Percentiles rank a stretch among this genome's conserved stretches.
Conservation (phyloP, 2,113 vertebrate genomes). For the Todiramphus saurophagus region DNA sequence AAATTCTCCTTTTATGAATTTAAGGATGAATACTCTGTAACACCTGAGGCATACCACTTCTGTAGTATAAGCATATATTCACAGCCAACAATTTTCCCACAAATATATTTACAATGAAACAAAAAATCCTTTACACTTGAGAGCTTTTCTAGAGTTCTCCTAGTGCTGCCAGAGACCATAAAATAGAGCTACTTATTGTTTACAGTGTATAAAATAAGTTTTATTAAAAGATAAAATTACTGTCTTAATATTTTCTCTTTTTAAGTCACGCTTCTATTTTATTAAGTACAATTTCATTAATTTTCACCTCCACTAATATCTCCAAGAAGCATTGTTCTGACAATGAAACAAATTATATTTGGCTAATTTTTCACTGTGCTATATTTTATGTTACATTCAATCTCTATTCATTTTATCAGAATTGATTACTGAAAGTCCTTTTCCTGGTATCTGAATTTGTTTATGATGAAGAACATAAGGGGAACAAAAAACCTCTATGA, state of each 20-base stretch:
- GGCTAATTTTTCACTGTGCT: neutral
- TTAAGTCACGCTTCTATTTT: neutral
- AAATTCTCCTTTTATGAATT: neutral
- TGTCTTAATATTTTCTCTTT: neutral
- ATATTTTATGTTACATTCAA: neutral
- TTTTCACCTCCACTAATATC: neutral
- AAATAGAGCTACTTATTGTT: neutral
- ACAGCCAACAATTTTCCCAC: neutral
- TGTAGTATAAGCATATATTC: neutral
- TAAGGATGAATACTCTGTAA: neutral
- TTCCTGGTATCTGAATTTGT: neutral
- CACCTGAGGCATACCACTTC: neutral
- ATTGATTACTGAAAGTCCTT: neutral
- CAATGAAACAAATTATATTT: neutral
- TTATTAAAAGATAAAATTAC: neutral
- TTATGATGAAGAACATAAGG: neutral
- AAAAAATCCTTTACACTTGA: neutral
- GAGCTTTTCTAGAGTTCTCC: neutral
- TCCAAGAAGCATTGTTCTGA: neutral
- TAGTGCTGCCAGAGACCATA: neutral
- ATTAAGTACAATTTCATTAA: neutral
- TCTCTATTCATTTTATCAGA: neutral
- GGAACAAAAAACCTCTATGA: rapidly evolving
- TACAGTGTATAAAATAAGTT: neutral
- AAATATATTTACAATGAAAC: neutral